Evolutionary conservation across 2,888 invertebrate species (phyloP), one percentile per base, ranked within the genome.

Genomic region (Drosophila mimetica): DNA sequence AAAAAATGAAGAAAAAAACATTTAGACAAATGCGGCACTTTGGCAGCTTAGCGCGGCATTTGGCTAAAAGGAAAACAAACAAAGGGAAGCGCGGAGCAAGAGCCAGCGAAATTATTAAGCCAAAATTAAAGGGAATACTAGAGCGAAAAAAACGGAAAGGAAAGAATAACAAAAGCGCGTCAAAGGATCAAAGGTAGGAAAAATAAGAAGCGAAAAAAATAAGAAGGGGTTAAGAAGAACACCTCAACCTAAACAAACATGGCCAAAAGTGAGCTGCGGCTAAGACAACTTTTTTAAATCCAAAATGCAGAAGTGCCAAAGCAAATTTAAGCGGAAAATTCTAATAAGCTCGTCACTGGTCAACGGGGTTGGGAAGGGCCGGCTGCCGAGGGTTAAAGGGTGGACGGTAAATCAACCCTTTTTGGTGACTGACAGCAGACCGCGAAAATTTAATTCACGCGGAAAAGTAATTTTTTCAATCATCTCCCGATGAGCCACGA

Each of bases 391-490:
- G 71, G 34, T 20, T 59, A 39, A 25, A n/a, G 32, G 51, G 52
- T n/a, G 32, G 34, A 59, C 44, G 44, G 47, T 34, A 4, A 28
- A 59, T 64, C 78, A 75, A 83, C 84, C 84, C 84, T 71, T 86
- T 41, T 50, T 18, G 44, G 30, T 64, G 65, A 64, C 50, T 71
- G 66, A 55, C 39, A 34, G 67, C 48, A 55, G 58, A 77, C 79
- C 88, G 84, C 89, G 83, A 79, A 84, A 86, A 87, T 88, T 83
- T 78, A 88, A 87, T 89, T 89, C 88, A 79, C 87, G 89, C 83
- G 77, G 67, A 81, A 85, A 77, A 79, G 78, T 75, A 76, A 64
- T 64, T 75, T 77, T 78, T 87, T 88, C 82, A 79, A 88, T 87
- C 86, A 82, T 87, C 89, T 77, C 34, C 8, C 82, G 88, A 88